A percentile compares a stretch with the other conserved stretches of the same genome.
These are phyloP conservation scores for Morphnarchus princeps DNA, from an alignment of 2,113 vertebrate species.

Conservation along the genomic window DNA sequence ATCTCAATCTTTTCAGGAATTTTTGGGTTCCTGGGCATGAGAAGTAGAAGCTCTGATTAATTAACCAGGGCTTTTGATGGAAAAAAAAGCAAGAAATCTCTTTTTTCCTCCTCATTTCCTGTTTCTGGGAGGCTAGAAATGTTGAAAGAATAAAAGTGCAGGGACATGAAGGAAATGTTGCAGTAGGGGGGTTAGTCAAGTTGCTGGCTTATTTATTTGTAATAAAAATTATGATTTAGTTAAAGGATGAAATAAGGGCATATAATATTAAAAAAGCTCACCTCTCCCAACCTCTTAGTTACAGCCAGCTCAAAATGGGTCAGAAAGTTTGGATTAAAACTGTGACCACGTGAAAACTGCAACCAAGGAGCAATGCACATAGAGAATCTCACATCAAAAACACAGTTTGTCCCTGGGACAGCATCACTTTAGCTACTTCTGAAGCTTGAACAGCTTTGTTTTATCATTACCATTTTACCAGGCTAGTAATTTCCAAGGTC, in stretches of 20 bases:
- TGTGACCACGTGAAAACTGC: neutral
- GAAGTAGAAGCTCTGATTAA: neutral
- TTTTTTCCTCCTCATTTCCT: neutral
- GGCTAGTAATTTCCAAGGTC: constrained; percentile 41
- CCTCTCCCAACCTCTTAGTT: neutral
- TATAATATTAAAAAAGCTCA: neutral
- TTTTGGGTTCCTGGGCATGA: neutral
- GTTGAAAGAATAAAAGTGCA: neutral
- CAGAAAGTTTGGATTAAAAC: neutral
- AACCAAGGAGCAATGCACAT: neutral
- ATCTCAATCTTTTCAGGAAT: neutral
- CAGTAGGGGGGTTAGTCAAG: neutral
- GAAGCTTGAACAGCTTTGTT: constrained; percentile 9
- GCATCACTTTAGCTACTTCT: neutral
- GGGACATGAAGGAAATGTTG: neutral
- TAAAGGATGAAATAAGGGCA: neutral
- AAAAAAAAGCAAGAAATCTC: neutral
- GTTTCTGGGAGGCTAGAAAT: neutral
- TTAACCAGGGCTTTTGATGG: neutral
- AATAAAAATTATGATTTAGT: neutral
- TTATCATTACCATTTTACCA: constrained; percentile 24
- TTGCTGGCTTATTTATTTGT: neutral
- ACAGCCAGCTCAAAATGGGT: neutral
- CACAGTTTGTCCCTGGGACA: neutral
- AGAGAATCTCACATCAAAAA: neutral